These are phyloP conservation scores for Scaptodrosophila latifasciaeformis DNA, from an alignment of 2,888 invertebrate species.

Conservation along the genomic window DNA sequence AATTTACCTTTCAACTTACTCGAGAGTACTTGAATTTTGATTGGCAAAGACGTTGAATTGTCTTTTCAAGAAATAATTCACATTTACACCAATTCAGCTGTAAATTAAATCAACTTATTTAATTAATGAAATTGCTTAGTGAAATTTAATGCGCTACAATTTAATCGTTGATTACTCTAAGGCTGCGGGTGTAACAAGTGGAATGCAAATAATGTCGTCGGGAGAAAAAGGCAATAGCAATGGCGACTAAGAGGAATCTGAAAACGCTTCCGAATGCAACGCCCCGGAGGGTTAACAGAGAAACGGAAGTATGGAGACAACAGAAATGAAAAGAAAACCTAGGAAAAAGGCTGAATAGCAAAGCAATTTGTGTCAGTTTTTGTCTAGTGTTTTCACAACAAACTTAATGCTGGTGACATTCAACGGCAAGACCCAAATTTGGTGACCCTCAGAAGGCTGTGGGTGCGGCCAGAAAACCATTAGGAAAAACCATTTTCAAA, in stretches of 20 bases:
- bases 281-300: no score
- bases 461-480: constrained; percentile 2
- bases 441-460: no score
- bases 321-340: background rate
- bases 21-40: no score
- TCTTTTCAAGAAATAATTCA: no score
- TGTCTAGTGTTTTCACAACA: background rate
- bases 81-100: background rate
- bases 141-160: no score
- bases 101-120: background rate
- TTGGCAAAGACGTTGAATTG: no score
- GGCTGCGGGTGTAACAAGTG: constrained; percentile 2
- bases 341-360: constrained; percentile 1
- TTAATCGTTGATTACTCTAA: no score
- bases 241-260: background rate
- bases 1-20: no score
- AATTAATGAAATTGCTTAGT: constrained; percentile 1
- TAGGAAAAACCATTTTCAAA: background rate
- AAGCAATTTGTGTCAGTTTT: constrained; percentile 12
- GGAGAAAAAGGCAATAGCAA: constrained; percentile 1
- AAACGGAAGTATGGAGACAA: background rate
- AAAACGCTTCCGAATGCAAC: background rate
- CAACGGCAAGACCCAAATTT: no score
- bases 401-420: background rate
- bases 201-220: background rate